Percentiles rank a stretch among this genome's conserved stretches.
Conservation (phyloP, 2,888 invertebrate genomes). For the Lottia scabra region DNA sequence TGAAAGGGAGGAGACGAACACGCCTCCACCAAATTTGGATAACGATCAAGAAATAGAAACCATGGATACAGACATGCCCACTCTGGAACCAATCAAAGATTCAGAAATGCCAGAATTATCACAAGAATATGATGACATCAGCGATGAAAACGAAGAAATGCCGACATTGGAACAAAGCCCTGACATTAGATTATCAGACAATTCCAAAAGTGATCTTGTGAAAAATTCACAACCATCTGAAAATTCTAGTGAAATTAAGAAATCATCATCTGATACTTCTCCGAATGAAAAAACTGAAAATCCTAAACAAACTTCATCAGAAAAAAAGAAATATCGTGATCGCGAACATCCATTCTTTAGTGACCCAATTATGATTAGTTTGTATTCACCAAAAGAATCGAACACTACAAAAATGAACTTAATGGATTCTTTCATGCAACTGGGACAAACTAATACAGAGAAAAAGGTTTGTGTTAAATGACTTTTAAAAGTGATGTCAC, state of each 20-base stretch:
- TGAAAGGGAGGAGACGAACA: too few species aligned
- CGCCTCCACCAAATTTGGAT: too few species aligned
- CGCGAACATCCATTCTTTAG: neutral
- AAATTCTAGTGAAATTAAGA: neutral
- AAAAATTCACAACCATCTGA: neutral
- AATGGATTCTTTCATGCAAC: neutral
- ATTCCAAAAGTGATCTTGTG: neutral
- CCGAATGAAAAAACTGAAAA: neutral
- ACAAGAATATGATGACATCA: neutral
- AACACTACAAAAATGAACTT: neutral
- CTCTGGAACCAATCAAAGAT: neutral
- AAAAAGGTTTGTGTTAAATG: neutral
- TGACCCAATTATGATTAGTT: neutral
- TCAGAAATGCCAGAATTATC: neutral
- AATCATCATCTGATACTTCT: neutral
- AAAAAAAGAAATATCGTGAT: constrained; percentile 3
- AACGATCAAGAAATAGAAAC: too few species aligned
- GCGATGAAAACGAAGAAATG: neutral
- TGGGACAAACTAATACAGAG: neutral
- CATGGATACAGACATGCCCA: neutral
- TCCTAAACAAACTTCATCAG: neutral
- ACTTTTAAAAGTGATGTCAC: too few species aligned
- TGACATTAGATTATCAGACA: neutral
- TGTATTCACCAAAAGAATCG: neutral
- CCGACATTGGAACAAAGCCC: neutral